These are phyloP conservation scores for Hyles lineata DNA, from an alignment of 2,888 invertebrate genomes.

Conservation along the genomic window DNA sequence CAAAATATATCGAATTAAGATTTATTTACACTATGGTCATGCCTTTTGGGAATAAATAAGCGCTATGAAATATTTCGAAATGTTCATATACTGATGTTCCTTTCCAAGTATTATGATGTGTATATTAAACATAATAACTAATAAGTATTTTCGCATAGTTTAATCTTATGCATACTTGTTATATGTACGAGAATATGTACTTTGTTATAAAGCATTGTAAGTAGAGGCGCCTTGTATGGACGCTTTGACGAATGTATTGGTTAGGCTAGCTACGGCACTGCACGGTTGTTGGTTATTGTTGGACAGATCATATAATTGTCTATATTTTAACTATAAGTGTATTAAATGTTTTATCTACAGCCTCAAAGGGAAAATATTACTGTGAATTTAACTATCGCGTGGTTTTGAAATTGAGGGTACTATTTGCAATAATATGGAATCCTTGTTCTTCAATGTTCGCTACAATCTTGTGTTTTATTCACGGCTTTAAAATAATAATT, in stretches of 20 bases:
- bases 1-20: neutral
- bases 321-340: constrained; percentile 18
- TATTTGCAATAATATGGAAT: no score
- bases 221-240: neutral
- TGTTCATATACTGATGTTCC: neutral
- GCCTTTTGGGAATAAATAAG: neutral
- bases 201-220: neutral
- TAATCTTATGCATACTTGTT: neutral
- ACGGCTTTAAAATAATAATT: neutral
- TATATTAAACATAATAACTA: neutral
- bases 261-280: neutral
- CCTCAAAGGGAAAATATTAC: neutral
- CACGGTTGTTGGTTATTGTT: neutral
- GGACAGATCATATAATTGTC: constrained; percentile 17
- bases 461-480: no score
- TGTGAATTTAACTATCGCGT: no score
- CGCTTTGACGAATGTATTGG: neutral
- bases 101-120: neutral
- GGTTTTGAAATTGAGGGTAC: no score
- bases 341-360: neutral
- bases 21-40: neutral
- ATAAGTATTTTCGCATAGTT: neutral
- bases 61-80: neutral
- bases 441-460: no score
- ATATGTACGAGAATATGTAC: neutral